Conservation (phyloP, 92 coral and sea anemone species). For the Diadumene lineata region DNA sequence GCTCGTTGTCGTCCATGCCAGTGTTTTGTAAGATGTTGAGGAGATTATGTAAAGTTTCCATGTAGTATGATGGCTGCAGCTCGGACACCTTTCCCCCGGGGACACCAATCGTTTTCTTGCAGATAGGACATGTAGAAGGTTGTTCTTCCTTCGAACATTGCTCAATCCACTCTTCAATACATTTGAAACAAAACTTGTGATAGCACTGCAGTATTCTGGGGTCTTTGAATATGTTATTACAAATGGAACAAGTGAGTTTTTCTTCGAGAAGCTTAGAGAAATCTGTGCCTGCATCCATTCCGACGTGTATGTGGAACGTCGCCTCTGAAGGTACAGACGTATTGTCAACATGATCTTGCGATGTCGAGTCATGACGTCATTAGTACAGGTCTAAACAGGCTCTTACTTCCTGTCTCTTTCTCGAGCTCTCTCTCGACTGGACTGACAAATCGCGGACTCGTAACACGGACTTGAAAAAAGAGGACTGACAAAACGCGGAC, state of each 20-base stretch:
- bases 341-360: no score
- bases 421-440: no score
- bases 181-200: constrained; percentile 14
- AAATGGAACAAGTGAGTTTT: constrained; percentile 34
- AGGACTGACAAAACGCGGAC: no score
- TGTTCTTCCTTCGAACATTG: neutral
- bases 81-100: constrained; percentile 11
- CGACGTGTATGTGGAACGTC: neutral
- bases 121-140: constrained; percentile 13
- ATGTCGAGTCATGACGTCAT: no score
- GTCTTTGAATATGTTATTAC: constrained; percentile 12
- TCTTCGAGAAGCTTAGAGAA: constrained; percentile 7
- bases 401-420: no score
- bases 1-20: neutral
- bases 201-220: constrained; percentile 21
- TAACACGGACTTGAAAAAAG: no score
- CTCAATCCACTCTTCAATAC: constrained; percentile 9
- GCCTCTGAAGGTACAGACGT: no score
- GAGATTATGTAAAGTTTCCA: constrained; percentile 2
- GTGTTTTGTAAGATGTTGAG: constrained; percentile 10
- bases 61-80: constrained; percentile 17
- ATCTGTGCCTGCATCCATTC: constrained; percentile 9
- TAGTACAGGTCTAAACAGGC: no score
- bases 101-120: neutral
- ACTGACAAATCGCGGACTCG: no score